These are phyloP conservation scores for Myoxocephalus aenaeus DNA, from an alignment of 2,797 vertebrate genomes.

Conservation along the genomic window DNA sequence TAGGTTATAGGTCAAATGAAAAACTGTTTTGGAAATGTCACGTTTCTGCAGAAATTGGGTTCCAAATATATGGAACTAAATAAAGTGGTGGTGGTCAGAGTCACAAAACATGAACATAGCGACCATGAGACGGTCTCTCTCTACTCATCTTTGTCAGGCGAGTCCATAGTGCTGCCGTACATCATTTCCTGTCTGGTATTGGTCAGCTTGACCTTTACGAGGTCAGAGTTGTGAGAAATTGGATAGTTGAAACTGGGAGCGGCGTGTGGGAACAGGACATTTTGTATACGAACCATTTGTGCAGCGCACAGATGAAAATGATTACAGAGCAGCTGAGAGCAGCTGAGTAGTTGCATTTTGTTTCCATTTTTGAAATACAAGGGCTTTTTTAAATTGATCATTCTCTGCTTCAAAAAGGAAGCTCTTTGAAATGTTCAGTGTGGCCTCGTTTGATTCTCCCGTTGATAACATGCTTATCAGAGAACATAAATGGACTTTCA, in stretches of 20 bases:
- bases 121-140: conserved; percentile 15
- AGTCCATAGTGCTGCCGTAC: conserved; percentile 45
- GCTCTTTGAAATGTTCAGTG: conserved; percentile 40
- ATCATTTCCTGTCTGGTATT: conserved; percentile 65
- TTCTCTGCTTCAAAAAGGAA: conserved; percentile 41
- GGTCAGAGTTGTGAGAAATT: conserved; percentile 47
- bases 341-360: conserved; percentile 36
- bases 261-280: conserved; percentile 47
- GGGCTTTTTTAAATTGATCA: conserved; percentile 55
- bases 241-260: conserved; percentile 37
- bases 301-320: conserved; percentile 37
- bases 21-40: conserved; percentile 1
- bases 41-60: conserved; percentile 2
- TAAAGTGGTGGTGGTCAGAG: conserved; percentile 23
- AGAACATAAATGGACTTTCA: conserved; percentile 52
- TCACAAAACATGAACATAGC: conserved; percentile 28
- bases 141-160: conserved; percentile 43
- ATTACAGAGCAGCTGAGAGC: conserved; percentile 39
- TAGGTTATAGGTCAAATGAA: neutral
- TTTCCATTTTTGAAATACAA: conserved; percentile 51
- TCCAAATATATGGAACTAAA: neutral
- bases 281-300: conserved; percentile 32
- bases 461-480: conserved; percentile 15
- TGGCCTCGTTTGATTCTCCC: conserved; percentile 49
- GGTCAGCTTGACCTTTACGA: conserved; percentile 67